Evolutionary conservation across 2,888 invertebrate species (phyloP).

Genomic region (Callyntrura sp.): DNA sequence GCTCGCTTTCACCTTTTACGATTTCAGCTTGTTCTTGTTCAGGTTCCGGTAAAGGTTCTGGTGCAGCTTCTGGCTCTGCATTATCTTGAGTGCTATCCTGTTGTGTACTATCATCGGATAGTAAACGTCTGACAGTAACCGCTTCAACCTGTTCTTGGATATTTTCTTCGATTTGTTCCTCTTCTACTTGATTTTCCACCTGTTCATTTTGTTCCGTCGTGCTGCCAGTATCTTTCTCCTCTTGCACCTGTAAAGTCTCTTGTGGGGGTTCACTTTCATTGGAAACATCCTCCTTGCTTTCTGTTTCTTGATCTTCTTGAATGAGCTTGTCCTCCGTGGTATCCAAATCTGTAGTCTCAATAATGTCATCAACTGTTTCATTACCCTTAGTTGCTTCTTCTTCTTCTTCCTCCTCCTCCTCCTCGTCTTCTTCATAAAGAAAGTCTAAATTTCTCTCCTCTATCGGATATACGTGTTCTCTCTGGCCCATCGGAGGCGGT

Average conservation of each 20-base stretch:
- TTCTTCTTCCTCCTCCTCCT: conserved; percentile 38
- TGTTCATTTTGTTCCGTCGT: background rate
- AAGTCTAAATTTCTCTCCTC: conserved; percentile 51
- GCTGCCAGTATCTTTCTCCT: background rate
- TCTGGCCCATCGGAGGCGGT: background rate
- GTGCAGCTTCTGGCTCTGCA: conserved; percentile 24
- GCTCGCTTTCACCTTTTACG: background rate
- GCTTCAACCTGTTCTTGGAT: background rate
- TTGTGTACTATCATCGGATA: background rate
- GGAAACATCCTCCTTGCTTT: background rate
- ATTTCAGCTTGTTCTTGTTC: background rate
- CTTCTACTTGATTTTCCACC: background rate
- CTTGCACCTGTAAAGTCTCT: background rate
- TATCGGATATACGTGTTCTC: background rate
- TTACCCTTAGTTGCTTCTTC: background rate
- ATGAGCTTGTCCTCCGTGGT: conserved; percentile 37
- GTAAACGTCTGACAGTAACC: too few species aligned
- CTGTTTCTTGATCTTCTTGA: background rate
- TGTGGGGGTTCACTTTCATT: background rate
- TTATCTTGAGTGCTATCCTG: background rate
- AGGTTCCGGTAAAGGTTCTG: background rate
- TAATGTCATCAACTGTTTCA: background rate
- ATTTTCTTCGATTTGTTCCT: conserved; percentile 11
- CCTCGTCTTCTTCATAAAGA: conserved; percentile 59
- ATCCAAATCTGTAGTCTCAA: background rate